Conservation (phyloP, 2,797 vertebrate genomes). For the Uromys caudimaculatus region DNA sequence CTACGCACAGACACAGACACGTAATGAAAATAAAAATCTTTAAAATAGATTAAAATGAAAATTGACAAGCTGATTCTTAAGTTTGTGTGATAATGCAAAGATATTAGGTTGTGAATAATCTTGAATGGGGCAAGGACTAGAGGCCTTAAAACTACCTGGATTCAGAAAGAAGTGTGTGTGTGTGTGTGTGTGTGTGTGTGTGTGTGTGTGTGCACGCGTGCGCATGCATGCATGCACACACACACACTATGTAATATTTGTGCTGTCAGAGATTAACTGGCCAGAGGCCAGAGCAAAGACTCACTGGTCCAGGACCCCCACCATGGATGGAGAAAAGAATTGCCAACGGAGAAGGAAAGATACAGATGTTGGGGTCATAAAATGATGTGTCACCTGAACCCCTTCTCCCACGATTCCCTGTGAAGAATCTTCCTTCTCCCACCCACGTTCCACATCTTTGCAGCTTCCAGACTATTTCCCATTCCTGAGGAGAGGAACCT, state of each 20-base stretch:
- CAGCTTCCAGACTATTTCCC: neutral
- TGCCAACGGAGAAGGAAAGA: too few species aligned
- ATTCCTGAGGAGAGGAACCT: too few species aligned
- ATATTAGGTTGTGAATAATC: neutral
- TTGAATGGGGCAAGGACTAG: neutral
- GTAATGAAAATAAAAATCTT: neutral
- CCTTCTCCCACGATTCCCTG: neutral
- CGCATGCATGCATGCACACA: too few species aligned
- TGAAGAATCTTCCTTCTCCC: neutral
- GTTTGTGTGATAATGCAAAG: neutral
- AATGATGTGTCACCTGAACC: neutral
- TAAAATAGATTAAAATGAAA: neutral
- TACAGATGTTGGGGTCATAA: too few species aligned
- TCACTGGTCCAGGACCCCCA: neutral
- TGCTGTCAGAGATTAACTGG: neutral
- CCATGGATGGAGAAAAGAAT: neutral
- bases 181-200: neutral
- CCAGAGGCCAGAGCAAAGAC: neutral
- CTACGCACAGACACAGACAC: neutral
- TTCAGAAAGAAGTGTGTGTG: neutral
- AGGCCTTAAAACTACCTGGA: neutral
- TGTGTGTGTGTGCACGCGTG: neutral
- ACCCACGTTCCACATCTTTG: neutral
- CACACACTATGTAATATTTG: neutral
- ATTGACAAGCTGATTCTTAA: neutral